A percentile compares a stretch with the other conserved stretches of the same genome.
Conservation (phyloP, 1,140 invertebrate species). For the Drosophila serrata region DNA sequence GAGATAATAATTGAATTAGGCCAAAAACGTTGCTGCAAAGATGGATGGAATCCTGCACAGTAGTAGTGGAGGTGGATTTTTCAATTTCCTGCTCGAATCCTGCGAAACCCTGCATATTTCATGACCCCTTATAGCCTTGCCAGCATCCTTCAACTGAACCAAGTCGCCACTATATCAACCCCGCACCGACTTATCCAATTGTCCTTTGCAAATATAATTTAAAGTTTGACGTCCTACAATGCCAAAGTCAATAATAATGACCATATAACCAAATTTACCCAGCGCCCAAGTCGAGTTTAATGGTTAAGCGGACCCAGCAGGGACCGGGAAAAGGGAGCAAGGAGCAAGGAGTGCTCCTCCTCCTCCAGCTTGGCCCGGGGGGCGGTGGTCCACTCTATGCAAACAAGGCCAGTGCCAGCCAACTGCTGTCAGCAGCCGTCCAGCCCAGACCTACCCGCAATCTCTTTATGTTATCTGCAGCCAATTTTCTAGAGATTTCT, state of each 20-base stretch:
- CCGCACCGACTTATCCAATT: slow-evolving; percentile 67
- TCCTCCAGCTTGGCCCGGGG: background rate
- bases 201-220: slow-evolving; percentile 78
- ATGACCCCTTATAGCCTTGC: slow-evolving; percentile 17
- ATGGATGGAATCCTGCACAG: background rate
- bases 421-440: slow-evolving; percentile 62
- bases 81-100: slow-evolving; percentile 19
- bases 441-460: slow-evolving; percentile 43
- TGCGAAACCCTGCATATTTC: slow-evolving; percentile 11
- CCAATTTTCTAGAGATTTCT: slow-evolving; percentile 70
- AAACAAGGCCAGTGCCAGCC: slow-evolving; percentile 53
- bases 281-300: slow-evolving; percentile 52
- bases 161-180: slow-evolving; percentile 20
- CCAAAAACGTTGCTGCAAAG: background rate
- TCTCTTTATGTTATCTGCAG: slow-evolving; percentile 71
- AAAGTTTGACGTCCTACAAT: slow-evolving; percentile 66
- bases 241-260: slow-evolving; percentile 81
- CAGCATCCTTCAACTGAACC: background rate
- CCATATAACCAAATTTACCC: slow-evolving; percentile 79
- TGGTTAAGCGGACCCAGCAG: slow-evolving; percentile 17
- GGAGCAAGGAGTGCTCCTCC: background rate
- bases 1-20: slow-evolving; percentile 12
- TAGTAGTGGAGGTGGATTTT: slow-evolving; percentile 6
- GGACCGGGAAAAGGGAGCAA: background rate
- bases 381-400: slow-evolving; percentile 33